Conservation (phyloP, 2,888 invertebrate genomes). For the Chrysolina haemoptera region DNA sequence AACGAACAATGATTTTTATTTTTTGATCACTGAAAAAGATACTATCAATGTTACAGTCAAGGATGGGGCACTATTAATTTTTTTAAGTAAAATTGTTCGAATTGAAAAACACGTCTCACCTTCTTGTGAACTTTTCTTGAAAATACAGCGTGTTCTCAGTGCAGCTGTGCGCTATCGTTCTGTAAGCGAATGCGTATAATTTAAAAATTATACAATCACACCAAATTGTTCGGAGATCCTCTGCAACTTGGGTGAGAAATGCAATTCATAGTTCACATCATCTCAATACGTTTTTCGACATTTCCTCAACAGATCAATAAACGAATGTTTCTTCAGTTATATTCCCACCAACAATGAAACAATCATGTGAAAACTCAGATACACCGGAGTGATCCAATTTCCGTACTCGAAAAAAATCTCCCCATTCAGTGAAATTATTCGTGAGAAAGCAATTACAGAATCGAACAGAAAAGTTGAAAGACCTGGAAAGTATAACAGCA, state of each 20-base stretch:
- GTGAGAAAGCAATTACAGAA: constrained; percentile 20
- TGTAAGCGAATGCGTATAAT: too few relatives aligned
- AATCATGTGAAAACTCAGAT: constrained; percentile 8
- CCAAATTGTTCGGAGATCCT: background rate
- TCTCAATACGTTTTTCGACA: background rate
- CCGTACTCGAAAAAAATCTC: constrained; percentile 1
- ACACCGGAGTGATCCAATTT: background rate
- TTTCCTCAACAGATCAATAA: background rate
- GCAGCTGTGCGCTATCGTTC: too few relatives aligned
- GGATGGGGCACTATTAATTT: too few relatives aligned
- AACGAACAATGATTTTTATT: too few relatives aligned
- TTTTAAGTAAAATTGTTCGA: too few relatives aligned
- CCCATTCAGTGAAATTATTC: constrained; percentile 7
- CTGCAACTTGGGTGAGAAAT: background rate
- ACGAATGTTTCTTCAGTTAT: background rate
- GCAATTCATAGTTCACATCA: background rate
- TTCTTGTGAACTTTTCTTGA: too few relatives aligned
- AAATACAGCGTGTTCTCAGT: too few relatives aligned
- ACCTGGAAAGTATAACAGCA: constrained; percentile 35
- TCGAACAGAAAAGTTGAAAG: constrained; percentile 25
- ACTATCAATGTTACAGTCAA: too few relatives aligned
- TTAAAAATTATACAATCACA: too few relatives aligned
- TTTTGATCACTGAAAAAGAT: too few relatives aligned
- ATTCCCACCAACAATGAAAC: background rate
- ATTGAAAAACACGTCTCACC: too few relatives aligned